phyloP scores from a whole-genome alignment of 2,888 invertebrate genomes.

The Spatulosminthurus flaviceps region DNA sequence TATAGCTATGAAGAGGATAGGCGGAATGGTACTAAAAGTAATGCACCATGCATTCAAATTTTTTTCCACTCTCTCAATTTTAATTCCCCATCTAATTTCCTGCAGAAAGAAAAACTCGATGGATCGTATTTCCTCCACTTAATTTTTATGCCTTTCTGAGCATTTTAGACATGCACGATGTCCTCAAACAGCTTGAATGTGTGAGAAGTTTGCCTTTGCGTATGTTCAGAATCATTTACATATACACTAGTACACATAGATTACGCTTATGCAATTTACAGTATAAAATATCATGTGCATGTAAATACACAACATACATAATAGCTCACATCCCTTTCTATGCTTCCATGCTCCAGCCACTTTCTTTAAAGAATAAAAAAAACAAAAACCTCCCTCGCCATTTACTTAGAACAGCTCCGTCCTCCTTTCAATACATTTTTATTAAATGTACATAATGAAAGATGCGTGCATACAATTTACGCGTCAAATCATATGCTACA shows the following conservation, averaged over 20 bases:
- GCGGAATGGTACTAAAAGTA: not conserved
- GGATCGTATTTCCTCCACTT: slow-evolving; percentile 61
- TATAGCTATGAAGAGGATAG: too few species aligned
- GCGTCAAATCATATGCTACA: not conserved
- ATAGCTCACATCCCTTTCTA: not conserved
- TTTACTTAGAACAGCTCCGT: too few species aligned
- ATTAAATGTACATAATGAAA: not conserved
- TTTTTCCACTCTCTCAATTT: slow-evolving; percentile 45
- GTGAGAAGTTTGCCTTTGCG: slow-evolving; percentile 17
- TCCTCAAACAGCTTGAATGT: slow-evolving; percentile 41
- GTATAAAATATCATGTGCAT: not conserved
- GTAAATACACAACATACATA: not conserved
- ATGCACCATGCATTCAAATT: slow-evolving; percentile 18
- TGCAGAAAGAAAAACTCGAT: slow-evolving; percentile 53
- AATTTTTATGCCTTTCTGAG: slow-evolving; percentile 60
- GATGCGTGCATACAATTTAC: slow-evolving; percentile 29
- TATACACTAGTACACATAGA: not conserved
- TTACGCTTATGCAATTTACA: too few species aligned
- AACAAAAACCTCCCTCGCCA: slow-evolving; percentile 36
- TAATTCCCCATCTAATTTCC: slow-evolving; percentile 57
- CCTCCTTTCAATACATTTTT: not conserved
- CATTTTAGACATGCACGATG: slow-evolving; percentile 53
- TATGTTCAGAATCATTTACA: not conserved
- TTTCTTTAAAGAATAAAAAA: slow-evolving; percentile 11
- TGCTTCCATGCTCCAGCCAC: not conserved